These are phyloP conservation scores for Lasioglossum leucozonium DNA, from an alignment of 2,888 invertebrate genomes.

Conservation along the genomic window DNA sequence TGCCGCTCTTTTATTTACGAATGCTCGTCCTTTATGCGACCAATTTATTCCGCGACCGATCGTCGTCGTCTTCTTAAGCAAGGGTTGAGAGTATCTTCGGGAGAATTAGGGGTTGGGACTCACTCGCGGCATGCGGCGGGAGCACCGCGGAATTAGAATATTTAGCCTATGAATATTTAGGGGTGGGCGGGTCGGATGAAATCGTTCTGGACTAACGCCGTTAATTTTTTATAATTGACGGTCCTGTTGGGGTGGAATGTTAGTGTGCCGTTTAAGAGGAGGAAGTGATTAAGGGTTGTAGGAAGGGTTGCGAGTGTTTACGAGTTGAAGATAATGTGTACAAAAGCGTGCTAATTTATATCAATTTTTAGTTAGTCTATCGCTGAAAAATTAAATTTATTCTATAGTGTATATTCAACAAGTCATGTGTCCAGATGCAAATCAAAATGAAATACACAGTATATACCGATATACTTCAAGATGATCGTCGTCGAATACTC, in stretches of 20 bases:
- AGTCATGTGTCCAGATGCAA: neutral
- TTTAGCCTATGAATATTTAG: neutral
- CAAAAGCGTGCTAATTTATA: too few species aligned
- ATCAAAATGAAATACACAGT: neutral
- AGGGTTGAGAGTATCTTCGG: neutral
- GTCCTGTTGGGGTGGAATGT: neutral
- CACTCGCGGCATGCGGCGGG: neutral
- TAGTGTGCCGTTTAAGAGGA: neutral
- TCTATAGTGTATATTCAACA: neutral
- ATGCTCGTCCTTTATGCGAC: neutral
- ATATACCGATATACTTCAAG: too few species aligned
- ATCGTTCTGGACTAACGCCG: neutral
- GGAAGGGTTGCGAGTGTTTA: neutral
- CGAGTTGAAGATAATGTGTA: neutral
- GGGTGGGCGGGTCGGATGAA: neutral
- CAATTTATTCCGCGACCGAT: neutral
- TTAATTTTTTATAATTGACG: neutral
- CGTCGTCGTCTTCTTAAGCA: neutral
- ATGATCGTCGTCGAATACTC: neutral
- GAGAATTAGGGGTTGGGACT: neutral
- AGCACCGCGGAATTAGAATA: neutral
- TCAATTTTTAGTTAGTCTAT: too few species aligned
- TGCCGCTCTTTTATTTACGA: conserved; percentile 49
- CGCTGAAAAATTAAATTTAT: neutral
- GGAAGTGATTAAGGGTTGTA: neutral